Conservation (phyloP, 2,888 invertebrate species). For the Chaitophorus viminalis region DNA sequence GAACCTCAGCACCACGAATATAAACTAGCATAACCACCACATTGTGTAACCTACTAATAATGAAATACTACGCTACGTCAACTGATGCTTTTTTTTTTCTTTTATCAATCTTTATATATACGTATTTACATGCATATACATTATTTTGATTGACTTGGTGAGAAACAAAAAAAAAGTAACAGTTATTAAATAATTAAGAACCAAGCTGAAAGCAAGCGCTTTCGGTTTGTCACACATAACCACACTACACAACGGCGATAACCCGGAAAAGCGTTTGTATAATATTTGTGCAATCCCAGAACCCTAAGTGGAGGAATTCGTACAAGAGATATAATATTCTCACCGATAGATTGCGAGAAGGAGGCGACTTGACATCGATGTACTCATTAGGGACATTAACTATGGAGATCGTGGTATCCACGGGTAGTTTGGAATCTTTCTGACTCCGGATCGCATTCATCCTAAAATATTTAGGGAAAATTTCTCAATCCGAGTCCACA, state of each 20-base stretch:
- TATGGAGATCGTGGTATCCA: slow-evolving; percentile 43
- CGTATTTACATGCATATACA: background rate
- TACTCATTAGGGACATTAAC: slow-evolving; percentile 47
- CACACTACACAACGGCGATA: background rate
- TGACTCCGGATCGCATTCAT: slow-evolving; percentile 51
- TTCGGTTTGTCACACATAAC: background rate
- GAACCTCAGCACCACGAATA: slow-evolving; percentile 9
- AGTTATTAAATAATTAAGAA: background rate
- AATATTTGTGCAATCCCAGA: slow-evolving; percentile 36
- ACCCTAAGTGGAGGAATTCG: slow-evolving; percentile 25
- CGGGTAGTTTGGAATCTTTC: slow-evolving; percentile 49
- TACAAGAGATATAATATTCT: slow-evolving; percentile 41
- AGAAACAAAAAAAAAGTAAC: background rate
- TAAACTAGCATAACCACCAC: slow-evolving; percentile 33
- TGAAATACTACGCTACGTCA: background rate
- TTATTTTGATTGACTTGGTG: background rate
- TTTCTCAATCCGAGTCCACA: slow-evolving; percentile 40
- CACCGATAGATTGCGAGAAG: slow-evolving; percentile 52
- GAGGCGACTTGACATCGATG: slow-evolving; percentile 37
- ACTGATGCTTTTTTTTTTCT: background rate
- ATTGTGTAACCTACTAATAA: slow-evolving; percentile 7
- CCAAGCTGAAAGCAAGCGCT: slow-evolving; percentile 30
- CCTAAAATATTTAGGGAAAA: slow-evolving; percentile 37
- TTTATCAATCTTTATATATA: background rate
- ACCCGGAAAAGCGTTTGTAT: slow-evolving; percentile 32